Evolutionary conservation across 2,888 invertebrate species (phyloP), one percentile per base, ranked within the genome.

Genomic region (Mystacides longicornis): DNA sequence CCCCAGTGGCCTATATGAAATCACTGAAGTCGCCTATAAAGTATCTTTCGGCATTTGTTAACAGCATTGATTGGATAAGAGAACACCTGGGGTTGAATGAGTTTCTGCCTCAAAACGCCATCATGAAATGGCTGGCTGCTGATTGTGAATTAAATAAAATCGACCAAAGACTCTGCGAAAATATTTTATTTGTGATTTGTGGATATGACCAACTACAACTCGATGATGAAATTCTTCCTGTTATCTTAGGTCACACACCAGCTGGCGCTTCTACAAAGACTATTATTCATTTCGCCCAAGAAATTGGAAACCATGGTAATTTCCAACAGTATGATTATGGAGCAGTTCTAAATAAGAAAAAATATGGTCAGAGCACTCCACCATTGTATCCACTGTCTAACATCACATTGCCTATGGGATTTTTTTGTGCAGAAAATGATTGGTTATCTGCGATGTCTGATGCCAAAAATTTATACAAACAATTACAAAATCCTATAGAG

Each of bases 271-370:
- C 89, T 0, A 80, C 84, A 0, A 85, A 82, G 68, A 85, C 87
- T 0, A 64, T 90, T 5, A 67, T 85, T 1, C 91, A 92, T 68
- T 87, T 80, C 62, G 80, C 80, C 0, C 85, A 85, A 67, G 80
- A 79, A 67, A 79, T 85, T 9, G 64, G 67, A 16, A 74, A 69
- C 33, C 62, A 66, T 18, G 79, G 79, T 1, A 72, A 74, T 54
- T 88, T 88, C 63, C 81, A 81, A 63, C 79, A 79, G 65, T 90
- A 79, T 63, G 88, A 91, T 67, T 88, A 83, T 63, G 89, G 89
- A 0, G 54, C 66, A 0, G 64, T 66, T 2, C 78, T 73, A 16
- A 89, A 89, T 66, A 58, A 77, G 23, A 65, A 67, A 52, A 66
- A 74, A 58, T 89, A 89, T 63, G 83, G 83, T 2, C 74, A 69